Percentiles rank a stretch among this genome's conserved stretches.
These are phyloP conservation scores for Dasysyrphus tricinctus DNA, from an alignment of 2,888 invertebrate species.

Conservation along the genomic window DNA sequence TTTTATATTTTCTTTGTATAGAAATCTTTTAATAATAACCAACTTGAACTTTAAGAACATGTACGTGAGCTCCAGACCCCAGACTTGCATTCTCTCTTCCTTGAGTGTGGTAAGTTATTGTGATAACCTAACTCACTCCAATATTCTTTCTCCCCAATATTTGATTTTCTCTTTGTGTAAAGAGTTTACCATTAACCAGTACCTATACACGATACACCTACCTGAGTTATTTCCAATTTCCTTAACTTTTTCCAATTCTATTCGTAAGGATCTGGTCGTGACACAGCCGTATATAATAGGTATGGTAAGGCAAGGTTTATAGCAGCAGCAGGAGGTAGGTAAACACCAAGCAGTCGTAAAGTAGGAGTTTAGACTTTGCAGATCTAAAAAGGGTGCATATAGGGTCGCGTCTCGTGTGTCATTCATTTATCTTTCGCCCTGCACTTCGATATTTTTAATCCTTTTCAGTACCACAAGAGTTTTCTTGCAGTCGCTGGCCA, in stretches of 20 bases:
- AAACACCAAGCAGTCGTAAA: slow-evolving; percentile 9
- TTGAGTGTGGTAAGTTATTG: not conserved
- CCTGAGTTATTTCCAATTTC: slow-evolving; percentile 39
- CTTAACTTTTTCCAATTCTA: slow-evolving; percentile 18
- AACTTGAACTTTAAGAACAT: too few species aligned
- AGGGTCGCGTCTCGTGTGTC: slow-evolving; percentile 11
- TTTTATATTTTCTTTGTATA: too few species aligned
- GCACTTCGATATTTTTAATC: slow-evolving; percentile 56
- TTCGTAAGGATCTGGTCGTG: slow-evolving; percentile 2
- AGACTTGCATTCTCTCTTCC: too few species aligned
- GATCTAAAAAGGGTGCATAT: not conserved
- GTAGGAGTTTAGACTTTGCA: not conserved
- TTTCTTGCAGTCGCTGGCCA: slow-evolving; percentile 11
- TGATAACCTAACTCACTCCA: not conserved
- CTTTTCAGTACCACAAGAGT: slow-evolving; percentile 27
- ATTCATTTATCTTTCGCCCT: slow-evolving; percentile 30
- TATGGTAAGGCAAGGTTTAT: too few species aligned
- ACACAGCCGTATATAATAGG: not conserved
- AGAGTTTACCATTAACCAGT: slow-evolving; percentile 8
- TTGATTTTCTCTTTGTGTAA: slow-evolving; percentile 9
- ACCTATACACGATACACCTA: not conserved
- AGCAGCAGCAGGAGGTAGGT: not conserved
- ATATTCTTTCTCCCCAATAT: not conserved
- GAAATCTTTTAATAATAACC: too few species aligned
- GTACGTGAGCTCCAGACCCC: too few species aligned